Conservation (phyloP, 2,888 invertebrate genomes). For the Cryptus viduatorius region DNA sequence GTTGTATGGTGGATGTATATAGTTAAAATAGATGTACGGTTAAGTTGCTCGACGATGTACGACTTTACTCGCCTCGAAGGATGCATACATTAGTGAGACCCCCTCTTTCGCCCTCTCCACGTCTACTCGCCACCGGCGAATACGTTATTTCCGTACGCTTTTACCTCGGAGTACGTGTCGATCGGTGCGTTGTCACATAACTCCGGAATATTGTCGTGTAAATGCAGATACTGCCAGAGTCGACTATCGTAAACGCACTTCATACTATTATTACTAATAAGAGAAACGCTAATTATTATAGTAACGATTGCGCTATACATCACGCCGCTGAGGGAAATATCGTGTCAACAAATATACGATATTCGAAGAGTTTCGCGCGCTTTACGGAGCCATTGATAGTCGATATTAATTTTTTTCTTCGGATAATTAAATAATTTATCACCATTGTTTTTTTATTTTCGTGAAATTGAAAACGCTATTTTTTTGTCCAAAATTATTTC, state of each 20-base stretch:
- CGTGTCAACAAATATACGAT: too few relatives aligned
- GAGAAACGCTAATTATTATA: conserved; percentile 38
- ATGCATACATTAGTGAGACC: conserved; percentile 56
- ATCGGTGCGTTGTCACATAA: conserved; percentile 64
- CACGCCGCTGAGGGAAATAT: too few relatives aligned
- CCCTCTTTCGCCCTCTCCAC: not conserved
- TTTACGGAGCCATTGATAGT: too few relatives aligned
- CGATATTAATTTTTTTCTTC: too few relatives aligned
- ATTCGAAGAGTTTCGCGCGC: too few relatives aligned
- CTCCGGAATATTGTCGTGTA: conserved; percentile 47
- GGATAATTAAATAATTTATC: too few relatives aligned
- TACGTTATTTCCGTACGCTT: conserved; percentile 26
- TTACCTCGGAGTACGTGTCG: conserved; percentile 56
- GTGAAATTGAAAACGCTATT: too few relatives aligned
- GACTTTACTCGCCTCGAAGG: conserved; percentile 39
- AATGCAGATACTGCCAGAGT: conserved; percentile 23
- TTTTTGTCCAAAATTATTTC: too few relatives aligned
- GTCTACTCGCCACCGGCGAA: conserved; percentile 6
- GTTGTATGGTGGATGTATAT: conserved; percentile 2
- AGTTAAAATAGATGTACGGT: conserved; percentile 54
- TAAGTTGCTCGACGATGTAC: conserved; percentile 62
- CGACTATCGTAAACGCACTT: conserved; percentile 40
- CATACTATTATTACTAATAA: conserved; percentile 43
- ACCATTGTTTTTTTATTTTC: too few relatives aligned
- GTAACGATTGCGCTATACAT: not conserved